phyloP scores from a whole-genome alignment of 2,113 vertebrate genomes.

The Lepisosteus oculatus region DNA sequence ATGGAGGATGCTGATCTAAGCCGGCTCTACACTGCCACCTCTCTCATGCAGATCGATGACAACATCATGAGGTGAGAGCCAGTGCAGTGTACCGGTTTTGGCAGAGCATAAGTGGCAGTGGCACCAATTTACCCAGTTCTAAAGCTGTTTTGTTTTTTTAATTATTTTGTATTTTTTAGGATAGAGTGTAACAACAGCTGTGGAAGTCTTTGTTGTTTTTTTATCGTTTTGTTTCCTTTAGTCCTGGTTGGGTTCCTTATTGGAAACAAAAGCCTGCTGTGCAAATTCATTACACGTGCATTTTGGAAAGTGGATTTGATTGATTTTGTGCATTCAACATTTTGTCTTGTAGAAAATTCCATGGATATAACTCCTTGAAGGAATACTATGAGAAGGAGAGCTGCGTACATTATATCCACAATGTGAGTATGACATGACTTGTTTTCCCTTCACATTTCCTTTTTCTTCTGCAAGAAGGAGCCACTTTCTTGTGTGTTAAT shows the following conservation, averaged over 20 bases:
- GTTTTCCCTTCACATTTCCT: neutral
- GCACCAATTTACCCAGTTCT: neutral
- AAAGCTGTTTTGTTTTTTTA: neutral
- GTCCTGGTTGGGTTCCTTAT: too few relatives aligned
- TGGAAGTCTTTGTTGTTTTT: too few relatives aligned
- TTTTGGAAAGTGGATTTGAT: neutral
- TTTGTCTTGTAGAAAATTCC: slow-evolving; percentile 81
- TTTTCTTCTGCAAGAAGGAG: neutral
- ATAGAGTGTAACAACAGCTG: too few relatives aligned
- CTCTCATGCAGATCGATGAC: slow-evolving; percentile 96
- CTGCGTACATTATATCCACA: slow-evolving; percentile 90
- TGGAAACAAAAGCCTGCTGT: too few relatives aligned
- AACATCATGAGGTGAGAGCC: slow-evolving; percentile 88
- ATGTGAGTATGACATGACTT: slow-evolving; percentile 64
- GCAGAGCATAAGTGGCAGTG: neutral
- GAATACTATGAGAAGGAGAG: slow-evolving; percentile 98
- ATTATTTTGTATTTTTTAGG: neutral
- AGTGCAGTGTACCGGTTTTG: neutral
- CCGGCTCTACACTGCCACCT: slow-evolving; percentile 90
- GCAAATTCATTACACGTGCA: too few relatives aligned
- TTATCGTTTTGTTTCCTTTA: too few relatives aligned
- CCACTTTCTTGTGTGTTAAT: too few relatives aligned
- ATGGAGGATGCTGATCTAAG: slow-evolving; percentile 78
- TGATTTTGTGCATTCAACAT: neutral
- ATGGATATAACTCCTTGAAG: slow-evolving; percentile 88